Percentiles rank a stretch among this genome's conserved stretches.
These are phyloP conservation scores for Irena cyanogastra DNA, from an alignment of 2,113 vertebrate species.

Conservation along the genomic window DNA sequence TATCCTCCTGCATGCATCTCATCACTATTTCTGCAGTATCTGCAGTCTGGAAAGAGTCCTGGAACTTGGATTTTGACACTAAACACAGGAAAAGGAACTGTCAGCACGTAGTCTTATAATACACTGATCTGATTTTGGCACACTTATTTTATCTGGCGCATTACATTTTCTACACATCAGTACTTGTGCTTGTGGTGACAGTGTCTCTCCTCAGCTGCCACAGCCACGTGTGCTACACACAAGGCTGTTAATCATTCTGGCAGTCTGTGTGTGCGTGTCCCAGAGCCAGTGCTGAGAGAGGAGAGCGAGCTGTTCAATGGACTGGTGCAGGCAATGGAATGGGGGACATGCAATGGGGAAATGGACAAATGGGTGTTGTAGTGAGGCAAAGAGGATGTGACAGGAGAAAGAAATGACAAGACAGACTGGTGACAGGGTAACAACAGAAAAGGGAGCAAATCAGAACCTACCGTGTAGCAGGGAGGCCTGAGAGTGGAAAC, in stretches of 20 bases:
- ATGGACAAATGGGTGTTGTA: background rate
- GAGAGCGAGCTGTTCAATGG: background rate
- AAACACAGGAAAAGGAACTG: background rate
- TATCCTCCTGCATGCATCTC: background rate
- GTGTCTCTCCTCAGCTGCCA: background rate
- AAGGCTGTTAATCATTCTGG: background rate
- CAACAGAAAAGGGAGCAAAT: background rate
- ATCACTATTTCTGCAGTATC: background rate
- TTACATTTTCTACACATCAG: background rate
- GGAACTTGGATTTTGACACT: background rate
- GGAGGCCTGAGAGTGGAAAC: background rate
- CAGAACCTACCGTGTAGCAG: background rate
- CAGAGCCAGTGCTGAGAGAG: background rate
- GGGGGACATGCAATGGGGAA: background rate
- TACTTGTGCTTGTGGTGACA: background rate
- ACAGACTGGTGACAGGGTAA: background rate
- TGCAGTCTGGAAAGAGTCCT: background rate
- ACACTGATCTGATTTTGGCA: background rate
- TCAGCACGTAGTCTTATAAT: fast-evolving
- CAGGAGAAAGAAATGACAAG: background rate
- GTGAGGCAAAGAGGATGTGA: background rate
- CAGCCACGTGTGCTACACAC: background rate
- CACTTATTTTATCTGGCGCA: background rate
- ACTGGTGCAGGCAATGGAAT: background rate
- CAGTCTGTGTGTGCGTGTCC: background rate